Percentiles rank a stretch among this genome's conserved stretches.
phyloP scores from a whole-genome alignment of 2,888 invertebrate genomes.

The Drosophila formosana region DNA sequence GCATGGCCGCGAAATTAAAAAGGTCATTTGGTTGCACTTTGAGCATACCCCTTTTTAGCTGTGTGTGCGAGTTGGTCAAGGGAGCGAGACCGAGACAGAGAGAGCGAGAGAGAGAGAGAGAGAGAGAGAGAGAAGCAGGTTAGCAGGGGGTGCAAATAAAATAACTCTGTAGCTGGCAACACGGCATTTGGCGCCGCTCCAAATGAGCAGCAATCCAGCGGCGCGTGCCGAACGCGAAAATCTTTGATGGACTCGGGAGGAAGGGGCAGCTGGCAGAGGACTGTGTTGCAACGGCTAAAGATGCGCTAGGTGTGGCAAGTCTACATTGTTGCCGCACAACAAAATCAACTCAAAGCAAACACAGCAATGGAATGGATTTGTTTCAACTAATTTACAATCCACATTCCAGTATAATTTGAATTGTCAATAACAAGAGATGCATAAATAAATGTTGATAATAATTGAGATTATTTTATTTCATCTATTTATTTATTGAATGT shows the following conservation, averaged over 20 bases:
- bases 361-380: too few species aligned
- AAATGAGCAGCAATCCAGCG: constrained; percentile 73
- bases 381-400: too few species aligned
- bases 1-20: constrained; percentile 81
- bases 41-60: constrained; percentile 37
- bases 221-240: constrained; percentile 66
- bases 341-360: constrained; percentile 27
- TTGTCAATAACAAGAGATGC: too few species aligned
- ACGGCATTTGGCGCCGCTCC: constrained; percentile 59
- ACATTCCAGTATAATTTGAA: too few species aligned
- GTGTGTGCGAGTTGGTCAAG: constrained; percentile 17
- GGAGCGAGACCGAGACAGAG: neutral
- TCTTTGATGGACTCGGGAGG: neutral
- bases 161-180: constrained; percentile 56
- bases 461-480: too few species aligned
- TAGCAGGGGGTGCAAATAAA: constrained; percentile 32
- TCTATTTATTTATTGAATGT: too few species aligned
- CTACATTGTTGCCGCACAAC: constrained; percentile 47
- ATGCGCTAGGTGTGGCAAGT: constrained; percentile 33
- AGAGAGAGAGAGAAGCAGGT: neutral
- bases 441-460: too few species aligned
- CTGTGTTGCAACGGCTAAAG: neutral
- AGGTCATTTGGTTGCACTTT: constrained; percentile 80
- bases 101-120: neutral
- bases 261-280: constrained; percentile 14